A percentile compares a stretch with the other conserved stretches of the same genome.
These are phyloP conservation scores for Parnassius orleans DNA, from an alignment of 2,888 invertebrate genomes.

Conservation along the genomic window DNA sequence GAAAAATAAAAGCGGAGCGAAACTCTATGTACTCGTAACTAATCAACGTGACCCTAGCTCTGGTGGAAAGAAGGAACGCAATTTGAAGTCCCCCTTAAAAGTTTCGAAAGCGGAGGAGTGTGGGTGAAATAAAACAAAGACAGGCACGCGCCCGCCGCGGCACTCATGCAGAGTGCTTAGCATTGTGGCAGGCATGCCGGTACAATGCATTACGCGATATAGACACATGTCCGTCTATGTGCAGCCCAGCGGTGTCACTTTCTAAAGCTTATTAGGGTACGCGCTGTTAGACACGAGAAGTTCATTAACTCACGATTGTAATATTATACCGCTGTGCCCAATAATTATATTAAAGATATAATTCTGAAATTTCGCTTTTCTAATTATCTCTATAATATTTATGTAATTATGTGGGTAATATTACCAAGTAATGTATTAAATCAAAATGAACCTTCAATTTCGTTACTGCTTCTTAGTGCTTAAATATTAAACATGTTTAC, in stretches of 20 bases:
- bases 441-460: no score
- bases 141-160: conserved; percentile 68
- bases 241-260: conserved; percentile 18
- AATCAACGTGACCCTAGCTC: conserved; percentile 59
- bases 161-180: conserved; percentile 78
- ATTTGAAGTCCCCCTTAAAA: conserved; percentile 72
- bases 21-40: conserved; percentile 39
- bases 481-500: no score
- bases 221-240: conserved; percentile 32
- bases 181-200: conserved; percentile 69
- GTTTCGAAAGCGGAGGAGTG: conserved; percentile 72
- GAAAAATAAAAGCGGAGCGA: neutral
- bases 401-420: no score
- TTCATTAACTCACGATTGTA: conserved; percentile 8
- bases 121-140: conserved; percentile 79
- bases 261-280: conserved; percentile 36
- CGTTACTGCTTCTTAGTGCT: no score
- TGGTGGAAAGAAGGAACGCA: conserved; percentile 67
- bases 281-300: conserved; percentile 18
- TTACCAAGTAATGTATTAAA: no score
- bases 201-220: conserved; percentile 64
- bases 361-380: neutral
- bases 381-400: no score
- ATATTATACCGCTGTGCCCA: neutral
- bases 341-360: neutral